Base-by-base conservation (phyloP, 1,140 invertebrate species). In the Leptopilina boulardi region DNA sequence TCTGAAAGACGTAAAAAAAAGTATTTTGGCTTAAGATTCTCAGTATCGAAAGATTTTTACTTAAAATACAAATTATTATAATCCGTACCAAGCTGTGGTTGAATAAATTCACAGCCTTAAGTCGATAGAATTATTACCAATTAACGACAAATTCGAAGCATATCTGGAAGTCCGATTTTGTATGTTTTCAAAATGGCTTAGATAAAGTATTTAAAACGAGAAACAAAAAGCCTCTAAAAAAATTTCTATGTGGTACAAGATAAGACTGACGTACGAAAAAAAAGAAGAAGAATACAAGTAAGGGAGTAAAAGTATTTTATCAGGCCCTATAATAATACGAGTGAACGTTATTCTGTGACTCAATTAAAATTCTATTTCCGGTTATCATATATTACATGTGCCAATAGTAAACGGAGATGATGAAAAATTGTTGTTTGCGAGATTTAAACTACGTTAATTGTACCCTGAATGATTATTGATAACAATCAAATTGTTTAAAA, bases 221-320 rank as follows among this genome's bases (percentile, higher is more conserved):
- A 54, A 54, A 59, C 5, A 34, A 66, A 3, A 51, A 66, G 21
- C 59, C 59, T 66, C 23, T 66, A 66, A 26, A 38, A 38, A 38
- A 59, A 81, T 81, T 79, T 51, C 15, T 51, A 51, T 80, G 76
- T 86, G 87, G 82, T 83, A 88, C 83, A 85, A 87, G 85, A 87
- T 78, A 89, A 90, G 89, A 90, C 88, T 90, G 88, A 90, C 73
- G 76, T 83, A 77, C 75, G 79, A 75, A 80, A 77, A 70, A 79
- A 74, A 81, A n/a, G n/a, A n/a, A n/a, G n/a, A 3, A 38, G 5
- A 38, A 6, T n/a, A 11, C n/a, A 42, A n/a, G 4, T 66, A 30
- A 66, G 59, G 23, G 59, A 66, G 23, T 66, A 66, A 66, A 66
- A 66, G 59, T 66, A 34, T 66, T 66, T 66, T 66, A 30, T 66